phyloP scores from a whole-genome alignment of 2,113 vertebrate species.

The Rhinogobius similis region DNA sequence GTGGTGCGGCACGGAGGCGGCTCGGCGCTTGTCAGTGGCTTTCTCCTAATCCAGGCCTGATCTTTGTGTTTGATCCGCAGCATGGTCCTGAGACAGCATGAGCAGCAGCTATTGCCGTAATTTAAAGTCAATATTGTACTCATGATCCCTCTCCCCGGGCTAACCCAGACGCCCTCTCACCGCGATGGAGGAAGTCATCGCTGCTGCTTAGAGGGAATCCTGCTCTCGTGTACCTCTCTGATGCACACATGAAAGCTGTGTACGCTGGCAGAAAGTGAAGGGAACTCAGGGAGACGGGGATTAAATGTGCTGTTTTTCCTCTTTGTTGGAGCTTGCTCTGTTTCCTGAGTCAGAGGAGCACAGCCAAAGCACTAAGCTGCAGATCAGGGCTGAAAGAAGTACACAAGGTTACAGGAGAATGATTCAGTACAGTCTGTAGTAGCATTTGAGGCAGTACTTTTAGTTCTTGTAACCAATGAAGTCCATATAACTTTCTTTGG shows the following conservation, averaged over 20 bases:
- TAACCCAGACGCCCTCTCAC: conserved; percentile 55
- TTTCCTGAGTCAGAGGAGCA: conserved; percentile 11
- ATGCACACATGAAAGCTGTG: conserved; percentile 32
- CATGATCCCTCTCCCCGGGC: conserved; percentile 77
- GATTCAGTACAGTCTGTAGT: not conserved
- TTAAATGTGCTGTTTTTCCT: conserved; percentile 29
- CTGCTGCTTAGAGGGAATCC: conserved; percentile 65
- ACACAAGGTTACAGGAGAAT: conserved; percentile 1
- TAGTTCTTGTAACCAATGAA: not conserved
- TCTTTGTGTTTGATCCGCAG: conserved; percentile 81
- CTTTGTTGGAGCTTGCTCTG: conserved; percentile 14
- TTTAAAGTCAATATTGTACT: conserved; percentile 81
- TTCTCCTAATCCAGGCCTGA: conserved; percentile 80
- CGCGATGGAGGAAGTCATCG: conserved; percentile 51
- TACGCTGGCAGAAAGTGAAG: conserved; percentile 33
- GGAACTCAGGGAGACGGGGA: conserved; percentile 13
- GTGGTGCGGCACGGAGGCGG: conserved; percentile 55
- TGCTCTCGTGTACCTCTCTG: conserved; percentile 47
- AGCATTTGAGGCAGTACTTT: not conserved
- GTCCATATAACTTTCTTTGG: not conserved
- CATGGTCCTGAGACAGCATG: conserved; percentile 76
- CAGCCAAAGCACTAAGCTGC: conserved; percentile 9
- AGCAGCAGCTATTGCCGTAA: conserved; percentile 80
- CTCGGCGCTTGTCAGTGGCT: conserved; percentile 76
- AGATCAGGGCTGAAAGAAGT: conserved; percentile 1